Conservation (phyloP, 2,888 invertebrate species). For the Cylloceria caligata region DNA sequence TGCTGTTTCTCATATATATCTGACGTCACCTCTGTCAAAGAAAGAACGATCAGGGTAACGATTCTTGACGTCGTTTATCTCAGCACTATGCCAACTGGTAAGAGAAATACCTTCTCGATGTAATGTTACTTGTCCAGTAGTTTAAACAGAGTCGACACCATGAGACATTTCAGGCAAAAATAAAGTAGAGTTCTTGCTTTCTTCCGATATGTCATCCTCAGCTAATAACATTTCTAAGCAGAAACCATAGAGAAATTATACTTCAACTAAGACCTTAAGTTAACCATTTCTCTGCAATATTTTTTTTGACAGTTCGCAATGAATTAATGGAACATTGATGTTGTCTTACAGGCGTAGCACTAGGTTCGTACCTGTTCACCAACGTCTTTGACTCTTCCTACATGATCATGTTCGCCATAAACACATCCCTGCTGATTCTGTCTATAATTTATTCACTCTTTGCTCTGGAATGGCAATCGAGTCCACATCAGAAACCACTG, state of each 20-base stretch:
- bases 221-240: no score
- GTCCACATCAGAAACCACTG: constrained; percentile 87
- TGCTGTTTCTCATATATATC: constrained; percentile 93
- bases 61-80: constrained; percentile 93
- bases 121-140: not conserved
- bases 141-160: no score
- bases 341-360: constrained; percentile 85
- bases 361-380: constrained; percentile 87
- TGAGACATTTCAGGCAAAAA: no score
- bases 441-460: constrained; percentile 89
- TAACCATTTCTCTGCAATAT: no score
- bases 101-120: not conserved
- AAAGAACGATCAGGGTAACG: constrained; percentile 92
- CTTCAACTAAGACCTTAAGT: no score
- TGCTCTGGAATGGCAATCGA: constrained; percentile 90
- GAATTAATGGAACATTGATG: not conserved
- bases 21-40: constrained; percentile 89
- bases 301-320: not conserved
- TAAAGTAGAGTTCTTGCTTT: no score
- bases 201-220: no score
- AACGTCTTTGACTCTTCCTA: constrained; percentile 88
- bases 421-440: constrained; percentile 87
- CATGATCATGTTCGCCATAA: constrained; percentile 90
- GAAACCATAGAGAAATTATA: no score
- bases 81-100: constrained; percentile 92